Percentiles rank a stretch among this genome's conserved stretches.
These are phyloP conservation scores for Caenorhabditis virilis DNA, from an alignment of 2,888 invertebrate species.

Conservation along the genomic window DNA sequence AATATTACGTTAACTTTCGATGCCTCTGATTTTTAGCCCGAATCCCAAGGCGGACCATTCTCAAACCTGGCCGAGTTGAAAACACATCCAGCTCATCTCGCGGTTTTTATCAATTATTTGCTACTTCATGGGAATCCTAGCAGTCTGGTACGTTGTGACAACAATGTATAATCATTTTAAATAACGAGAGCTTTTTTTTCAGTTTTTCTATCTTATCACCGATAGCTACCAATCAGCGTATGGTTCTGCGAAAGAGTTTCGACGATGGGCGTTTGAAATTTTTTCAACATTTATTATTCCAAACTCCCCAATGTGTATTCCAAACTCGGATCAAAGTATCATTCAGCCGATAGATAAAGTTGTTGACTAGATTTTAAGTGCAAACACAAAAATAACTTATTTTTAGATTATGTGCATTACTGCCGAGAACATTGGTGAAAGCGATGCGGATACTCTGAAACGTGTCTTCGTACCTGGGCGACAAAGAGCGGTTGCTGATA, in stretches of 20 bases:
- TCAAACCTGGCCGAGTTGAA: constrained; percentile 81
- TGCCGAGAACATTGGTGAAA: constrained; percentile 50
- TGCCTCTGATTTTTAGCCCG: constrained; percentile 75
- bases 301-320: constrained; percentile 64
- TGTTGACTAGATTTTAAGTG: too few species aligned
- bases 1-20: background rate
- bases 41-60: constrained; percentile 84
- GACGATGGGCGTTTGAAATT: constrained; percentile 93
- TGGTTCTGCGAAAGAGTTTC: constrained; percentile 85
- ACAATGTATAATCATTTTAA: background rate
- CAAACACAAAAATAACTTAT: too few species aligned
- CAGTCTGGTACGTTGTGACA: constrained; percentile 74
- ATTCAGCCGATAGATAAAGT: constrained; percentile 65
- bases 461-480: constrained; percentile 84
- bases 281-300: constrained; percentile 68
- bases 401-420: constrained; percentile 66
- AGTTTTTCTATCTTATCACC: constrained; percentile 83
- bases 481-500: constrained; percentile 81
- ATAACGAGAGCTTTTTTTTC: constrained; percentile 1
- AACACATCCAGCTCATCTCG: constrained; percentile 86
- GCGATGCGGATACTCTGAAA: constrained; percentile 64
- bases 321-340: constrained; percentile 61
- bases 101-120: constrained; percentile 90
- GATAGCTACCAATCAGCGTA: constrained; percentile 79
- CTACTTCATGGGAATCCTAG: constrained; percentile 83